A percentile compares a stretch with the other conserved stretches of the same genome.
Conservation (phyloP, 2,797 vertebrate genomes). For the Hoplostethus atlanticus region DNA sequence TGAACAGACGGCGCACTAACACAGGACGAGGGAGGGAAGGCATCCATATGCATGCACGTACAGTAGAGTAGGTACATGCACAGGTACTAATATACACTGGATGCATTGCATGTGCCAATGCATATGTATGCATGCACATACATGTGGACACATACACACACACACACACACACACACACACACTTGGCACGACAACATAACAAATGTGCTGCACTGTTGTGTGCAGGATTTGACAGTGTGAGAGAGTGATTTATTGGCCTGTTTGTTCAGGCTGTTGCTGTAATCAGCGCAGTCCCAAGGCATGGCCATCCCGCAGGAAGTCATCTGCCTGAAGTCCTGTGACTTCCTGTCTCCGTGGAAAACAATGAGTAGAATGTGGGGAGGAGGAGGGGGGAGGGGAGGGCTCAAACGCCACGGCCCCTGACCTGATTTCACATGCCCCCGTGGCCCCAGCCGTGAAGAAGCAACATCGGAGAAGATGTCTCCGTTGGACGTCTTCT, state of each 20-base stretch:
- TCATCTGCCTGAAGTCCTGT: slow-evolving; percentile 52
- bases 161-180: slow-evolving; percentile 52
- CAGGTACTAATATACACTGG: slow-evolving; percentile 20
- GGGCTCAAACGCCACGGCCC: slow-evolving; percentile 40
- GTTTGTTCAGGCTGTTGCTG: slow-evolving; percentile 76
- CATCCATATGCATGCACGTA: slow-evolving; percentile 6
- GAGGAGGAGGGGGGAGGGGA: background rate
- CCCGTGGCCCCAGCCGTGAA: background rate
- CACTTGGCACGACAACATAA: slow-evolving; percentile 68
- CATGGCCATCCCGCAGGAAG: slow-evolving; percentile 79
- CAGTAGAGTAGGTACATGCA: background rate
- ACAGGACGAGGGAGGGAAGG: background rate
- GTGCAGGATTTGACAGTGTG: slow-evolving; percentile 76
- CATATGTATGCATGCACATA: slow-evolving; percentile 55
- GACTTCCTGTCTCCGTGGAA: slow-evolving; percentile 76
- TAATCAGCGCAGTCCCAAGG: slow-evolving; percentile 80
- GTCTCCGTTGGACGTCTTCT: slow-evolving; percentile 25
- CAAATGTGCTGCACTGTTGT: slow-evolving; percentile 78
- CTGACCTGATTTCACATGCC: slow-evolving; percentile 62
- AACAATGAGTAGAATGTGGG: background rate
- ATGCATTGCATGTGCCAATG: slow-evolving; percentile 34
- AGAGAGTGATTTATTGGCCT: slow-evolving; percentile 81
- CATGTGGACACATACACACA: slow-evolving; percentile 27
- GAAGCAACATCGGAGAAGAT: too few species aligned
- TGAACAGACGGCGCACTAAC: slow-evolving; percentile 13